Percentiles rank a stretch among this genome's conserved stretches.
Conservation (phyloP, 1,140 invertebrate species). For the Popillia japonica region DNA sequence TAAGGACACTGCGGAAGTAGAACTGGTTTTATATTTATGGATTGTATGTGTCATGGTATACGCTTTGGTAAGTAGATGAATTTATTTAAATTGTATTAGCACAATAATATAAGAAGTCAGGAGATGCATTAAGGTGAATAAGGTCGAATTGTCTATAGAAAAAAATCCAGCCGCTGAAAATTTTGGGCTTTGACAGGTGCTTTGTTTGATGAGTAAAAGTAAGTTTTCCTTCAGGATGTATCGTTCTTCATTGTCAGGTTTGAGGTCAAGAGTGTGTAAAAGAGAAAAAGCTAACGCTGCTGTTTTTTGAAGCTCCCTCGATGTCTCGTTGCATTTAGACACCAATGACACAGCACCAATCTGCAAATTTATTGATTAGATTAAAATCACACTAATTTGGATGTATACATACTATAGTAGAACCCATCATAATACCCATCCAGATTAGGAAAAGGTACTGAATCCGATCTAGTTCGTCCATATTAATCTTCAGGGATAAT, state of each 20-base stretch:
- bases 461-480: not conserved
- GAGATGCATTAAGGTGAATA: slow-evolving; percentile 3
- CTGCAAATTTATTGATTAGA: too few species aligned
- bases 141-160: not conserved
- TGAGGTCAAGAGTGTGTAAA: not conserved
- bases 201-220: not conserved
- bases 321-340: not conserved
- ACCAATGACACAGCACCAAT: not conserved
- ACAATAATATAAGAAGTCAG: not conserved
- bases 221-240: not conserved
- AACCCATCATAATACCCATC: not conserved
- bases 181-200: not conserved
- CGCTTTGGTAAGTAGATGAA: not conserved
- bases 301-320: not conserved
- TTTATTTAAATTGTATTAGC: not conserved
- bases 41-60: not conserved
- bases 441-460: not conserved
- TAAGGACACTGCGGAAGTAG: not conserved
- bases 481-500: not conserved
- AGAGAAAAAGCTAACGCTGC: not conserved
- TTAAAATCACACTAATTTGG: too few species aligned
- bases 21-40: not conserved
- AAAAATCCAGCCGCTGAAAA: slow-evolving; percentile 9
- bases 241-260: not conserved
- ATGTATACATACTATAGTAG: not conserved